Conservation (phyloP, 2,797 vertebrate species). For the Microctenopoma lineatum region DNA sequence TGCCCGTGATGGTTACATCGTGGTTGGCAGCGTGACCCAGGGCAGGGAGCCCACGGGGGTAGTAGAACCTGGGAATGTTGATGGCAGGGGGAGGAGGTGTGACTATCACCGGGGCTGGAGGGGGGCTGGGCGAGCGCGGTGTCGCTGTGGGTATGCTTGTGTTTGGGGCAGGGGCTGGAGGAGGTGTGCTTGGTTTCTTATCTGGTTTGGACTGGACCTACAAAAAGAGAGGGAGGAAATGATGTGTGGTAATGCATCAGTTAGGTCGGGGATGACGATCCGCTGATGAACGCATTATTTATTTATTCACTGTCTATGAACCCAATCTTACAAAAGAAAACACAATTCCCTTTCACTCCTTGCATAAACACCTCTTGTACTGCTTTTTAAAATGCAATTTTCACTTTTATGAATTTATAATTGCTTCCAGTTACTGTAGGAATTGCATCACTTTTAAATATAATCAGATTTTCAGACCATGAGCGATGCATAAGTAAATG, state of each 20-base stretch:
- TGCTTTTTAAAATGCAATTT: too few relatives aligned
- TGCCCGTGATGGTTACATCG: conserved; percentile 88
- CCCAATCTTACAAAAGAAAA: not conserved
- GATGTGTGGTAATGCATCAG: not conserved
- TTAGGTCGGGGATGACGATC: not conserved
- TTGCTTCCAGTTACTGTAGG: too few relatives aligned
- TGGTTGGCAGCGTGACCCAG: conserved; percentile 81
- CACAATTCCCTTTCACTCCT: not conserved
- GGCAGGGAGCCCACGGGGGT: conserved; percentile 93
- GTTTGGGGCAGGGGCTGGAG: conserved; percentile 80
- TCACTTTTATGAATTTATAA: too few relatives aligned
- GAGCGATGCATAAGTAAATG: too few relatives aligned
- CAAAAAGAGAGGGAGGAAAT: conserved; percentile 25
- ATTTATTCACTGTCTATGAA: not conserved
- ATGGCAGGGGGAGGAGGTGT: conserved; percentile 85
- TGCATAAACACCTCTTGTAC: too few relatives aligned
- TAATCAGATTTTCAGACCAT: too few relatives aligned
- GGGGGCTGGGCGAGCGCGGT: conserved; percentile 72
- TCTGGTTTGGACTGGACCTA: conserved; percentile 95
- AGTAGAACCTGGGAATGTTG: conserved; percentile 99
- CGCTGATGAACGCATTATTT: not conserved
- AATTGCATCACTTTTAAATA: too few relatives aligned
- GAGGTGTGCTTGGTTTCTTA: conserved; percentile 91
- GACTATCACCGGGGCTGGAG: conserved; percentile 80
- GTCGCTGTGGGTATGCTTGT: conserved; percentile 74